Evolutionary conservation across 2,888 invertebrate species (phyloP), one percentile per base, ranked within the genome.

Genomic region (Athalia cordata): DNA sequence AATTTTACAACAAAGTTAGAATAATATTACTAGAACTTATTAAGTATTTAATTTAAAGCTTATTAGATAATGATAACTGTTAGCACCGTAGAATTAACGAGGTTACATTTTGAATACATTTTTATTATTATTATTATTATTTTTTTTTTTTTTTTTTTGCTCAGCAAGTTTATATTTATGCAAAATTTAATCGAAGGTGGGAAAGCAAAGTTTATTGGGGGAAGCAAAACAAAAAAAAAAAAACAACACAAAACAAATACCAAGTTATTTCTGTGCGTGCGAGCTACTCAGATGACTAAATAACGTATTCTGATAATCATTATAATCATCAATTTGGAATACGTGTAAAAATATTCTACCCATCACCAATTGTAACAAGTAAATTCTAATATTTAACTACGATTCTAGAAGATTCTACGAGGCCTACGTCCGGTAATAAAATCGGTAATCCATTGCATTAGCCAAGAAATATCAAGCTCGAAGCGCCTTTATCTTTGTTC

Each of bases 371-470:
- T 50, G 49, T 13, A 15, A 75, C 29, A 13, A n/a, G 8, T 11
- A 15, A 61, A 59, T 61, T 74, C 49, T 61, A 74, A 11, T 59
- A 29, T n/a, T 50, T 47, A 52, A 15, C 72, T 57, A 57, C 47
- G 43, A 62, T 75, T 62, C 64, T 75, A 75, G 11, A 8, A 62
- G 13, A 49, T 64, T 75, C 64, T 75, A 75, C 75, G 75, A 75
- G 75, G 62, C 75, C 45, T 50, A 75, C 43, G 29, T 47, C 4
- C 45, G 72, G 65, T n/a, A 52, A 68, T 68, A 13, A 29, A n/a
- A 9, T 55, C 50, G 50, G 5, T 9, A 3, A 57, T 57, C n/a
- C 13, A 13, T 45, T 9, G 49, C 15, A 47, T 75, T 49, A 75
- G 50, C 75, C 75, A 9, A 72, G 72, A 15, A 62, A 75, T 7